These are phyloP conservation scores for Tor tambroides DNA, from an alignment of 2,113 vertebrate genomes.

Conservation along the genomic window DNA sequence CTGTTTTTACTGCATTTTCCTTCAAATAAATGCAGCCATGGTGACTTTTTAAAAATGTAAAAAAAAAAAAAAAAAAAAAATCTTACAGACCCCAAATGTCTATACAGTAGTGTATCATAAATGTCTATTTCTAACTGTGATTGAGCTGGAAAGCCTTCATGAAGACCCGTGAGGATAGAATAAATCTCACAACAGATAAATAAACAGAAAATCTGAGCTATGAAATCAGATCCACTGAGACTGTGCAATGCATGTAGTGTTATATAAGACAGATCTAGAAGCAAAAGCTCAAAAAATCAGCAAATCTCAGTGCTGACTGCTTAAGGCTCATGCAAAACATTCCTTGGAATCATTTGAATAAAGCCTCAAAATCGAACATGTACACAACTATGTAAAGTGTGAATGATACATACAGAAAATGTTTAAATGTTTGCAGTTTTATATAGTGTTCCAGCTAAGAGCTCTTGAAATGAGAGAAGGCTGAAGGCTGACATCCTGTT, in stretches of 20 bases:
- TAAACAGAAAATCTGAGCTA: not conserved
- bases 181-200: not conserved
- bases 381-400: not conserved
- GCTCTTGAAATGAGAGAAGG: constrained; percentile 14
- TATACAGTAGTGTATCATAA: not conserved
- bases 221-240: not conserved
- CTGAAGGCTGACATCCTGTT: constrained; percentile 14
- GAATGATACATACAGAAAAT: not conserved
- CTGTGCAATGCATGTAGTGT: not conserved
- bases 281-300: not conserved
- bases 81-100: not conserved
- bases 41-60: not conserved
- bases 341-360: not conserved
- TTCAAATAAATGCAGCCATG: not conserved
- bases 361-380: not conserved
- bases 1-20: not conserved
- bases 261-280: constrained; percentile 6
- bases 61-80: not conserved
- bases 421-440: not conserved
- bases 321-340: not conserved
- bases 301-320: not conserved
- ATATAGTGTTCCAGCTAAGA: not conserved
- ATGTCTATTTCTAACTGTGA: not conserved
- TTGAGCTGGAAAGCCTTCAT: not conserved
- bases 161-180: not conserved